Percentiles rank a stretch among this genome's conserved stretches.
Conservation (phyloP, 2,797 vertebrate species). For the Serranus cabrilla region DNA sequence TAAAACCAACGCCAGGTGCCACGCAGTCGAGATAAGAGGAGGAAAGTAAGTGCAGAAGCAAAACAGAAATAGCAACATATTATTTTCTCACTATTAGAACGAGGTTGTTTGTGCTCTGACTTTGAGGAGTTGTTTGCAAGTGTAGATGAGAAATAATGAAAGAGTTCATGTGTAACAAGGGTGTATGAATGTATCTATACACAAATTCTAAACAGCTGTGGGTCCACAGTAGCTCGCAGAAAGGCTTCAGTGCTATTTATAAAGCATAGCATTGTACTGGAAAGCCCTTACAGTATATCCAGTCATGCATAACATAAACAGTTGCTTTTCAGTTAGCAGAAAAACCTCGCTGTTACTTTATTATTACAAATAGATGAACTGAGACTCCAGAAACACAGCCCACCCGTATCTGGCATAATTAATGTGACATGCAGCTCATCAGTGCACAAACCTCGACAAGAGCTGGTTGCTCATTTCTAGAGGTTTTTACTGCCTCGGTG, state of each 20-base stretch:
- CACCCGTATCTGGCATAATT: constrained; percentile 76
- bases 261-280: constrained; percentile 69
- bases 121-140: constrained; percentile 21
- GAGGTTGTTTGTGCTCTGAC: constrained; percentile 41
- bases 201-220: constrained; percentile 60
- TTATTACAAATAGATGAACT: constrained; percentile 81
- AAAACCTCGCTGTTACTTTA: constrained; percentile 69
- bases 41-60: constrained; percentile 14
- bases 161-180: constrained; percentile 47
- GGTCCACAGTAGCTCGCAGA: constrained; percentile 50
- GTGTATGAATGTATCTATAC: constrained; percentile 25
- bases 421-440: constrained; percentile 78
- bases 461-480: constrained; percentile 70
- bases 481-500: constrained; percentile 59
- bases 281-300: constrained; percentile 77
- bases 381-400: constrained; percentile 68
- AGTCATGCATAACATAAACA: constrained; percentile 73
- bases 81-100: constrained; percentile 35
- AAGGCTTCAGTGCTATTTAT: constrained; percentile 70
- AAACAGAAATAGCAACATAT: constrained; percentile 25
- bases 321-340: constrained; percentile 69
- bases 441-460: constrained; percentile 66
- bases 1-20: constrained; percentile 48
- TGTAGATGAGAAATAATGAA: constrained; percentile 40
- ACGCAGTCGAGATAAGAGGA: constrained; percentile 19